Evolutionary conservation across 2,888 invertebrate genomes (phyloP), one percentile per base, ranked within the genome.

Genomic region (Sesia apiformis): DNA sequence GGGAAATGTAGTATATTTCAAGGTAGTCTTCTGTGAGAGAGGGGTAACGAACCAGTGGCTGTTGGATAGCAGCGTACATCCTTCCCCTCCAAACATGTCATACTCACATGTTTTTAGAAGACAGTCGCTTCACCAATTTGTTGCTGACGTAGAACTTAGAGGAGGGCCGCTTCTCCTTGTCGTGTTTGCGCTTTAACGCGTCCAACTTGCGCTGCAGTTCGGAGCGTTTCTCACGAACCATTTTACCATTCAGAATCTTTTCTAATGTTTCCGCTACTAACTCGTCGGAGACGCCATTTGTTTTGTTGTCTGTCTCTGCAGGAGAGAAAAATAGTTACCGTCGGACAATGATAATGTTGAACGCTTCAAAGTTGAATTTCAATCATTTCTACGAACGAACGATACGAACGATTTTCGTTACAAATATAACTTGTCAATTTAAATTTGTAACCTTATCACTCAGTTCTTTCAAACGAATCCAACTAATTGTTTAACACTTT

Each of bases 131-230:
- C 53, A 94, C 94, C 64, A 95, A 81, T 76, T 93, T 93, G 70
- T 93, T 93, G 67, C 93, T 92, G 69, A 94, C 93, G 68, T 93
- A 92, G 74, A 96, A 93, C 75, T 94, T 95, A 7, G 94, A 93
- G 0, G 92, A 81, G 0, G 91, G 91, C 0, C 92, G 84, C 56
- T 93, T 92, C 66, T 94, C 94, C 81, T 96, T 95, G 64, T 96
- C 96, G 69, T 94, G 94, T 66, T 96, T 96, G 72, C 95, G 94
- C 54, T 94, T 91, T 56, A 98, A 74, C 40, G 93, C 90, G 66
- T 97, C 97, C 55, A 98, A 78, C 73, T 98, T 97, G 73, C 97
- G 96, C 55, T 97, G 96, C 62, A 97, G 83, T 76, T 98, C 97
- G 0, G 92, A 72, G 50, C 94, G 92, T 72, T 96, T 96, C 68